These are phyloP conservation scores for Bovichtus diacanthus DNA, from an alignment of 2,797 vertebrate genomes.

Conservation along the genomic window DNA sequence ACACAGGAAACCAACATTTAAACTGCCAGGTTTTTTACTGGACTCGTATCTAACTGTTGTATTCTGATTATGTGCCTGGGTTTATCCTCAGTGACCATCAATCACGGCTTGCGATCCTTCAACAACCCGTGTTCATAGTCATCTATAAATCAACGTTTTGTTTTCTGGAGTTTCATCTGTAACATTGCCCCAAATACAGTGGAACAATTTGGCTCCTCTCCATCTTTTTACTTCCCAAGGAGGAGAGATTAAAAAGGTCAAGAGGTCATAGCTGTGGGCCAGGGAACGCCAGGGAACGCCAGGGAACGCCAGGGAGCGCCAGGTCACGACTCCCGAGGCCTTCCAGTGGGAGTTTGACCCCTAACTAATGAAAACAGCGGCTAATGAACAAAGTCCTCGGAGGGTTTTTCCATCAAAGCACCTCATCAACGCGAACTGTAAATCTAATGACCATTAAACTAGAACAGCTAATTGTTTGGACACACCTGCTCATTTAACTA, in stretches of 20 bases:
- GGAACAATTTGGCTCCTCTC: not conserved
- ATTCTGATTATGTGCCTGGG: too few relatives aligned
- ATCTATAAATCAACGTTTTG: not conserved
- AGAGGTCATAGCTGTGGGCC: slow-evolving; percentile 21
- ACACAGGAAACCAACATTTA: not conserved
- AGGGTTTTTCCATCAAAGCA: slow-evolving; percentile 40
- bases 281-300: not conserved
- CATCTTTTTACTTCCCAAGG: not conserved
- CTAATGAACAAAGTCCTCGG: slow-evolving; percentile 40
- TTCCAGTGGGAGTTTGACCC: slow-evolving; percentile 40
- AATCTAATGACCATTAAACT: slow-evolving; percentile 35
- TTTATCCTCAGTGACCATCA: too few relatives aligned
- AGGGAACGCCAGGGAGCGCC: too few relatives aligned
- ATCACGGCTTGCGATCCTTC: too few relatives aligned
- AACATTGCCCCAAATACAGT: not conserved
- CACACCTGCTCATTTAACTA: slow-evolving; percentile 46
- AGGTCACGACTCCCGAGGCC: slow-evolving; percentile 30
- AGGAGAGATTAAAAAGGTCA: slow-evolving; percentile 23
- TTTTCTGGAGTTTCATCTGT: not conserved
- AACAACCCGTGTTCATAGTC: not conserved
- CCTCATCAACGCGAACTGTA: slow-evolving; percentile 21
- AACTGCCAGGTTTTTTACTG: too few relatives aligned
- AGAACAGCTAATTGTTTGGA: slow-evolving; percentile 33
- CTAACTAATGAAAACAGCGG: slow-evolving; percentile 45
- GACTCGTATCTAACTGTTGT: too few relatives aligned